These are phyloP conservation scores for Harmothoe impar DNA, from an alignment of 2,888 invertebrate genomes.

Conservation along the genomic window DNA sequence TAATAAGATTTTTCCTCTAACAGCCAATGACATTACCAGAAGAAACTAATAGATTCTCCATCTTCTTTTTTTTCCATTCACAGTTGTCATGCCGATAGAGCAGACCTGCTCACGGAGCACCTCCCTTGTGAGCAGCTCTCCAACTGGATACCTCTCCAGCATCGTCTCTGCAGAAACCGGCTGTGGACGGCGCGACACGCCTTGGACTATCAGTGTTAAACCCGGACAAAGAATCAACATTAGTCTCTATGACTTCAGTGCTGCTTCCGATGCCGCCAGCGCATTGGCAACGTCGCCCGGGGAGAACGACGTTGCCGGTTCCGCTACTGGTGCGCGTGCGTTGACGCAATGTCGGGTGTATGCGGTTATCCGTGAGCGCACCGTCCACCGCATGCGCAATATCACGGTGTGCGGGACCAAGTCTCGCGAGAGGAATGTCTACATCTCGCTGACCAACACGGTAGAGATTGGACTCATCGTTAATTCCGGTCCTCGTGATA, in stretches of 20 bases:
- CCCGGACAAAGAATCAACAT: conserved; percentile 63
- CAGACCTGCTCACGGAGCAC: conserved; percentile 1
- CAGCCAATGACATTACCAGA: no score
- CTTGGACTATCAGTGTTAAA: conserved; percentile 47
- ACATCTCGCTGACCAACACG: conserved; percentile 58
- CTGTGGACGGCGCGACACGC: conserved; percentile 42
- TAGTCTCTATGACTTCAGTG: conserved; percentile 61
- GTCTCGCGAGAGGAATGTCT: conserved; percentile 61
- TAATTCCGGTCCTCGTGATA: not conserved
- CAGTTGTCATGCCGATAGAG: not conserved
- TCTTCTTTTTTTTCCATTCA: not conserved
- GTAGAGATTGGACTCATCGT: conserved; percentile 61
- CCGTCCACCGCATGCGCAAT: conserved; percentile 62
- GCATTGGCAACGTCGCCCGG: not conserved
- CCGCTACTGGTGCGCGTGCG: not conserved
- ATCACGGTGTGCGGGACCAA: conserved; percentile 63
- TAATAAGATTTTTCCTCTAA: no score
- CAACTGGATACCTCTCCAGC: conserved; percentile 59
- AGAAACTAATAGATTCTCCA: no score
- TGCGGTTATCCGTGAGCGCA: conserved; percentile 57
- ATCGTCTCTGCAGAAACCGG: conserved; percentile 58
- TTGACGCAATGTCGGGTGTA: conserved; percentile 57
- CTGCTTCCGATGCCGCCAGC: not conserved
- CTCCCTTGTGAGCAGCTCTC: conserved; percentile 10
- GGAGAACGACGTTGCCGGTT: conserved; percentile 12